Base-by-base conservation (phyloP, 2,888 invertebrate genomes). In the Flabesymbios commensalis region DNA sequence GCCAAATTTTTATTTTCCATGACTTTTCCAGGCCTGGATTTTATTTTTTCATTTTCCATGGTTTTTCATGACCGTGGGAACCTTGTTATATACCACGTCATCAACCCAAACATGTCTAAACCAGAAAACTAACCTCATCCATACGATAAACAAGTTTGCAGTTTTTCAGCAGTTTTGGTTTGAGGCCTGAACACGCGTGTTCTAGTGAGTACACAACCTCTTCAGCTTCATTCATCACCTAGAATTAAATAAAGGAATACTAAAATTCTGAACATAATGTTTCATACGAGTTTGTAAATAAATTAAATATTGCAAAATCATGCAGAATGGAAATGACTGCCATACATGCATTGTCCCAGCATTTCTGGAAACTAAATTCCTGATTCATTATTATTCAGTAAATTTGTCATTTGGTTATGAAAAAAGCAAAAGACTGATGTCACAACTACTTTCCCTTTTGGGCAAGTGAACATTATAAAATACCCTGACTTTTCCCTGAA, bases 151-250 rank as follows among this genome's bases (percentile, higher is more conserved):
- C 52, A 17, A 52, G 52, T 14, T 52, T 36, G 22, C 19, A 32
- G 24, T 29, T 32, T 10, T 1, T 33, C 4, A n/a, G n/a, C 7
- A 17, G 19, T 52, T 52, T 52, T 36, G 19, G 31, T 36, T 52
- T 52, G 33, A 52, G 4, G 14, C 7, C 36, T n/a, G 31, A 33
- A n/a, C 26, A 26, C 7, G 57, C 57, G 19, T 45, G 45, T 24
- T 36, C 57, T 3, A 57, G 26, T 33, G 49, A 48, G 39, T 49
- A 49, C 2, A 32, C 36, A 14, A 43, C 49, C 17, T 57, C 49
- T 2, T 26, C 29, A 24, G 33, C 24, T 1, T 28, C 28, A 32
- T 57, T 45, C 19, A 45, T 36, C 19, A 57, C 57, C 57, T 57
- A 19, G 26, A 32, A n/a, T n/a, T n/a, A n/a, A n/a, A n/a, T n/a